A percentile compares a stretch with the other conserved stretches of the same genome.
These are phyloP conservation scores for Trachythela sp. DNA, from an alignment of 64 coral and sea anemone species.

Conservation along the genomic window DNA sequence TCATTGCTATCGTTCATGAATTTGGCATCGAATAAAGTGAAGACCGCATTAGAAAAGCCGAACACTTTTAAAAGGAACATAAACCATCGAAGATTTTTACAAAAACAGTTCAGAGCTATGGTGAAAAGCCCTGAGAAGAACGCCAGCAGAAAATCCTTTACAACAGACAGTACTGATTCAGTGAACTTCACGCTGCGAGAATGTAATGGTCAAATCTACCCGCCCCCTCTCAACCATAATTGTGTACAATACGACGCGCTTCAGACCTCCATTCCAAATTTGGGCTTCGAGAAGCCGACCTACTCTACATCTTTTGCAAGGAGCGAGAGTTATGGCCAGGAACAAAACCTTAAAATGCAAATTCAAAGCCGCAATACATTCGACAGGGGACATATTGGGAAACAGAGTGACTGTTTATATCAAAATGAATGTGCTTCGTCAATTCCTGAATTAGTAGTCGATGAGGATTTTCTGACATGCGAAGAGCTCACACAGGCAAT, in stretches of 20 bases:
- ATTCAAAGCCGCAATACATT: background rate
- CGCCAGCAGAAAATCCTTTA: background rate
- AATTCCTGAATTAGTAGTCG: background rate
- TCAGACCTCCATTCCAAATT: background rate
- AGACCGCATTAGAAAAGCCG: constrained; percentile 89
- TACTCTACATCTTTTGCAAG: background rate
- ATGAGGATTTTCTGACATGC: background rate
- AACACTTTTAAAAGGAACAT: constrained; percentile 97
- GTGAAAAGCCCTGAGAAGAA: background rate
- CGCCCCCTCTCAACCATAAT: background rate
- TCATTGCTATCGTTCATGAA: constrained; percentile 91
- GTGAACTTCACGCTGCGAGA: background rate
- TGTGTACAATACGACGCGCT: background rate
- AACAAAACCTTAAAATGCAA: background rate
- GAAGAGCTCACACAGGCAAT: background rate
- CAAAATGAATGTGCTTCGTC: background rate
- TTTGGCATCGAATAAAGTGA: constrained; percentile 83
- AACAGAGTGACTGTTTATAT: background rate
- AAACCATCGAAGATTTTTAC: constrained; percentile 88
- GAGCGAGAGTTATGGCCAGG: background rate
- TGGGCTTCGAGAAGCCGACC: background rate
- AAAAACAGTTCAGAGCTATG: constrained; percentile 65
- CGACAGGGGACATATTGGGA: background rate
- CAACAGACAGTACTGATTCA: background rate
- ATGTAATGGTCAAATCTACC: background rate